Base-by-base conservation (phyloP, 2,888 invertebrate species). In the Cryptocephalus primarius region DNA sequence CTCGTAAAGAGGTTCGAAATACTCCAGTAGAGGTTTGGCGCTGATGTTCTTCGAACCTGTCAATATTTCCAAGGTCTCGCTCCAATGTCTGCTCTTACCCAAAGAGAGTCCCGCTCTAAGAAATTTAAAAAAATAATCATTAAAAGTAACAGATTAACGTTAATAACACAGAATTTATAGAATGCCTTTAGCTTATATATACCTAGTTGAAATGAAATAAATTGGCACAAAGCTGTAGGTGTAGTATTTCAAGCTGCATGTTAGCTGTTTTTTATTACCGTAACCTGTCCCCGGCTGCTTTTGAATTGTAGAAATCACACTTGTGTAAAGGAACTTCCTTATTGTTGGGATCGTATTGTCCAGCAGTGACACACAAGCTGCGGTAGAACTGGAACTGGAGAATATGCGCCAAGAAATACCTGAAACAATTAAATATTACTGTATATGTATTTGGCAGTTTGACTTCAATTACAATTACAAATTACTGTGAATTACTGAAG, bases 341-440 rank as follows among this genome's bases (percentile, higher is more conserved):
- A 9, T 67, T 54, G 22, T 55, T 45, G 1, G 75, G 77, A 54
- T 78, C 75, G 50, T 75, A 77, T 57, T 86, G 75, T 36, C 80
- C 82, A 6, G 84, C 81, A 50, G 70, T 76, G 48, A 72, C 75
- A 60, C 88, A 88, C 38, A 88, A 67, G 1, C 83, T 76, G 56
- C 78, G 72, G 55, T 86, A 79, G 55, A 88, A 82, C 72, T 88
- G 88, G 65, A 88, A 89, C 67, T 88, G 85, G 32, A 88, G 66
- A 11, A 88, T 77, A 59, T 79, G 79, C 9, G 83, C 81, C 48
- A 87, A 76, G 56, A 79, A 71, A 56, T 80, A 80, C 49, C 79
- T 77, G 62, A 43, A 49, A 48, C 22, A 6, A 22, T 22, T 22
- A 6, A 22, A 22, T 22, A 9, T 32, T 3, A n/a, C 10, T 22